Conservation (phyloP, 2,888 invertebrate species). For the Caenorhabditis wallacei region DNA sequence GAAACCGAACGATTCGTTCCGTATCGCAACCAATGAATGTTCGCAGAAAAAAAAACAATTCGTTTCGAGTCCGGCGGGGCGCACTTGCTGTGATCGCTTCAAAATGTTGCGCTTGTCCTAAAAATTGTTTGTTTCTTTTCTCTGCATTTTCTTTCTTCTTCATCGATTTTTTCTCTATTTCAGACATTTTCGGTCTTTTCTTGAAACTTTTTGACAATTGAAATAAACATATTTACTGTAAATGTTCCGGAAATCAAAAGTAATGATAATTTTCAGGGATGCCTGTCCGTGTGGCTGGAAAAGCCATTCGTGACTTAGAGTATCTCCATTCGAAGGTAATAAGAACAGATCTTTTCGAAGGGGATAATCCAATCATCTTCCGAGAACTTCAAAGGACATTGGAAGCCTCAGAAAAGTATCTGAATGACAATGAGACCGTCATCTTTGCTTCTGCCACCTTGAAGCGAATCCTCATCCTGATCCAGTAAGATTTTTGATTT, state of each 20-base stretch:
- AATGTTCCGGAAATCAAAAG: not conserved
- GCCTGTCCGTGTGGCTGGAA: slow-evolving; percentile 61
- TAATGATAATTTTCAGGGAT: slow-evolving; percentile 22
- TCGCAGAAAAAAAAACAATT: slow-evolving; percentile 5
- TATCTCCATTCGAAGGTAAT: slow-evolving; percentile 57
- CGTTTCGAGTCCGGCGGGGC: slow-evolving; percentile 12
- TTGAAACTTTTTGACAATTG: not conserved
- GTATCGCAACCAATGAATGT: not conserved
- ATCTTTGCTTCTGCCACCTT: slow-evolving; percentile 62
- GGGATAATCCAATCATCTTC: slow-evolving; percentile 32
- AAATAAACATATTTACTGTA: not conserved
- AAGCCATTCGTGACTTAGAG: slow-evolving; percentile 55
- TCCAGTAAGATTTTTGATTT: slow-evolving; percentile 42
- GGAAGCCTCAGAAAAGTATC: slow-evolving; percentile 50
- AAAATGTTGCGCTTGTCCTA: slow-evolving; percentile 22
- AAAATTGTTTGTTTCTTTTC: slow-evolving; percentile 36
- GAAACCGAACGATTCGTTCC: not conserved
- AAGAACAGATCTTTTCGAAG: slow-evolving; percentile 44
- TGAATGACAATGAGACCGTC: slow-evolving; percentile 59
- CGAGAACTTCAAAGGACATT: slow-evolving; percentile 37
- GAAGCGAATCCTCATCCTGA: slow-evolving; percentile 67
- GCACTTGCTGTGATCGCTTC: slow-evolving; percentile 18
- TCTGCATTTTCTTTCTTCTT: slow-evolving; percentile 2
- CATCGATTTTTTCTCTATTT: slow-evolving; percentile 22
- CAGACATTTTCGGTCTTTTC: not conserved